Conservation (phyloP, 2,888 invertebrate species). For the Aquatica leii region DNA sequence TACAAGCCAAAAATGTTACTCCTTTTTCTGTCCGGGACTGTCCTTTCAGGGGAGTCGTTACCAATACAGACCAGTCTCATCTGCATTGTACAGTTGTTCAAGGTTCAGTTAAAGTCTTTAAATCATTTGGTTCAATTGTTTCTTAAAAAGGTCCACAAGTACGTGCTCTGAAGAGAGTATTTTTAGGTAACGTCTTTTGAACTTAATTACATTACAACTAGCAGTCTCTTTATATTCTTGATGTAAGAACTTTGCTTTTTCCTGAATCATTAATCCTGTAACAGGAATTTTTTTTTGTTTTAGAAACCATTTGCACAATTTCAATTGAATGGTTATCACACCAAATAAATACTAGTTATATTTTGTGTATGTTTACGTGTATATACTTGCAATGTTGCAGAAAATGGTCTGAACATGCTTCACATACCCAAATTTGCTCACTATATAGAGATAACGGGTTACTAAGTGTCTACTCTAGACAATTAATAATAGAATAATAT, state of each 20-base stretch:
- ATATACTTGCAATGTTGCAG: too few species aligned
- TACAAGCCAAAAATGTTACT: neutral
- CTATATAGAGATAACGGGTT: too few species aligned
- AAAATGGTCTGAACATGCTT: too few species aligned
- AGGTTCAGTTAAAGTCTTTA: neutral
- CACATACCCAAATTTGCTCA: too few species aligned
- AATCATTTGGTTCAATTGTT: neutral
- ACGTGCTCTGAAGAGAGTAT: neutral
- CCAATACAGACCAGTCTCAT: neutral
- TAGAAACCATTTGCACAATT: too few species aligned
- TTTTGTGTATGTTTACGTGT: neutral
- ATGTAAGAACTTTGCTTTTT: neutral
- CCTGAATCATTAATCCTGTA: neutral
- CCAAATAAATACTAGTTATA: too few species aligned
- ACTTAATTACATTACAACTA: neutral
- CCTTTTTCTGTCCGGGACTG: neutral
- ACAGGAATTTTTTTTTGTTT: neutral
- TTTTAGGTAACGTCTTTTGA: neutral
- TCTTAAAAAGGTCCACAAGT: neutral
- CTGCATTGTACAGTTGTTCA: neutral
- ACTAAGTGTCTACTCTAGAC: too few species aligned
- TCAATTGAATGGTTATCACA: too few species aligned
- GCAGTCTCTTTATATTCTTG: neutral
- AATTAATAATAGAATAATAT: too few species aligned
- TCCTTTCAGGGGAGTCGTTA: neutral